Evolutionary conservation across 2,888 invertebrate species (phyloP).

Genomic region (Anaspis maculata): DNA sequence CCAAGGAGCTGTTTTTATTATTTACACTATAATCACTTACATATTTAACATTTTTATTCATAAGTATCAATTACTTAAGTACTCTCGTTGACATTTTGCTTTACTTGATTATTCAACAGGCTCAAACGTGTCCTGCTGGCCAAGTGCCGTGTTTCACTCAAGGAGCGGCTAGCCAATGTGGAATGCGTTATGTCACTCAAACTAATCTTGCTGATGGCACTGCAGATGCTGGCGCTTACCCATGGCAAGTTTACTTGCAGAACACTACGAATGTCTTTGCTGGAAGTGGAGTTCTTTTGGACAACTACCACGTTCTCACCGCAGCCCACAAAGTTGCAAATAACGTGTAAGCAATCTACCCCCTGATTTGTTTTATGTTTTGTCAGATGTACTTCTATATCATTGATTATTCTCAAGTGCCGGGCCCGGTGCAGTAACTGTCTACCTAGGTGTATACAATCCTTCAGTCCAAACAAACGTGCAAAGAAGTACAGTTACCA

Average conservation of each 20-base stretch:
- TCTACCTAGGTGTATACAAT: no score
- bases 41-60: no score
- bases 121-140: slow-evolving; percentile 30
- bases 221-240: slow-evolving; percentile 60
- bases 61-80: no score
- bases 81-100: no score
- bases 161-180: slow-evolving; percentile 37
- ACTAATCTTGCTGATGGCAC: slow-evolving; percentile 44
- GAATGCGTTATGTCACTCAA: slow-evolving; percentile 35
- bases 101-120: no score
- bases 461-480: no score
- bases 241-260: slow-evolving; percentile 55
- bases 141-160: slow-evolving; percentile 27
- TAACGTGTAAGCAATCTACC: slow-evolving; percentile 23
- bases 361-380: no score
- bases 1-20: no score
- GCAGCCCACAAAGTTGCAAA: slow-evolving; percentile 61
- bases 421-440: no score
- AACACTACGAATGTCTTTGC: slow-evolving; percentile 45
- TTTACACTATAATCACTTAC: no score
- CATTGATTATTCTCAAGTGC: no score
- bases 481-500: slow-evolving; percentile 21
- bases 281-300: slow-evolving; percentile 65
- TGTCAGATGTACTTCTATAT: no score
- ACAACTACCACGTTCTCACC: slow-evolving; percentile 59